Base-by-base conservation (phyloP, 2,113 vertebrate genomes). In the Sinocyclocheilus grahami region DNA sequence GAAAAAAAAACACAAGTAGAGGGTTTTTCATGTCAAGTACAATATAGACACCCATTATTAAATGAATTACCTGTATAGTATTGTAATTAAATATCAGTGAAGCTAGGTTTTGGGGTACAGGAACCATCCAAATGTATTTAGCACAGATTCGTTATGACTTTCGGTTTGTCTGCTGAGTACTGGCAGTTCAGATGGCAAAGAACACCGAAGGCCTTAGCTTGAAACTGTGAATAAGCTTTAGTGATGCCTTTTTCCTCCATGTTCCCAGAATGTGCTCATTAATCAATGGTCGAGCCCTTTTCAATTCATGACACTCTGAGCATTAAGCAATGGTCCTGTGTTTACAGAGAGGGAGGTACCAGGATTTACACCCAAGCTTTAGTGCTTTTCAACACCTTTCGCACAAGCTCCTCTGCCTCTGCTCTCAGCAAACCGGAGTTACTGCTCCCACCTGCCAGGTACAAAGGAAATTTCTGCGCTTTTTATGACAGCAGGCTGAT, bases 301-400 rank as follows among this genome's bases (percentile, higher is more conserved):
- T 92, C 71, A 88, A 86, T 89, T 82, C 83, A 90, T 92, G 89
- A 91, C 93, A 93, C 89, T 87, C 84, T 83, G 39, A 85, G 84
- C 85, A 86, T 91, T 92, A 90, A 87, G 91, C 91, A 87, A 84
- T 77, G 84, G 77, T 81, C 88, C 84, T 39, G 84, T 93, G 92
- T 95, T 95, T 93, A 75, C 91, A 92, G 89, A 93, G 88, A 84
- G 92, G 90, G 91, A 89, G 91, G 90, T 93, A 88, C 90, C 90
- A 89, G 89, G 86, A 88, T 92, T 91, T 91, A 89, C 82, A 5
- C 87, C 72, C 53, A 87, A 78, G 89, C 89, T 91, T 90, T 92
- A 88, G 85, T 86, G 90, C 83, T 89, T 94, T 94, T 94, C 93
- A 94, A 88, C 93, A 90, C 93, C 89, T 92, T 86, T 81, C 72